Evolutionary conservation across 2,888 invertebrate genomes (phyloP).

Genomic region (Oxyscelio sp.): DNA sequence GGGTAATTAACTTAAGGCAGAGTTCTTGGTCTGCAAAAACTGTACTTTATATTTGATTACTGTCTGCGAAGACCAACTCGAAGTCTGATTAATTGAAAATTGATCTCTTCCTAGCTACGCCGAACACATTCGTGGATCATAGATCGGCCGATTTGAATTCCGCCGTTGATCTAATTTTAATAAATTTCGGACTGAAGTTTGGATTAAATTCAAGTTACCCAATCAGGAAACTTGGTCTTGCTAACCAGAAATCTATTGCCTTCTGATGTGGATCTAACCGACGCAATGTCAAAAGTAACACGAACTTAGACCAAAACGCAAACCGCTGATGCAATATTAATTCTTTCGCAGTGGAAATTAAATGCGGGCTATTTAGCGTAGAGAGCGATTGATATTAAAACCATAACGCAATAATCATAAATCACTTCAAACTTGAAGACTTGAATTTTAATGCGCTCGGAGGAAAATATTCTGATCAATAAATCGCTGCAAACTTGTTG

Average conservation of each 20-base stretch:
- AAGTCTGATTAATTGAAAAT: conserved; percentile 29
- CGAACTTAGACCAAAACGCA: conserved; percentile 35
- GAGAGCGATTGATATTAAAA: not conserved
- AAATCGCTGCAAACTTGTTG: not conserved
- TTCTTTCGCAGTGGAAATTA: conserved; percentile 30
- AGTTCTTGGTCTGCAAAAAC: conserved; percentile 3
- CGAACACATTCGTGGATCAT: conserved; percentile 12
- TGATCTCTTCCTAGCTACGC: conserved; percentile 2
- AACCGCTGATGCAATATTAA: conserved; percentile 37
- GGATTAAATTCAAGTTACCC: conserved; percentile 57
- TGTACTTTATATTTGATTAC: conserved; percentile 14
- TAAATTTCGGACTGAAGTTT: conserved; percentile 49
- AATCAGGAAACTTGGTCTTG: conserved; percentile 56
- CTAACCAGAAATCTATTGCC: conserved; percentile 57
- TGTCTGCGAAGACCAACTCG: not conserved
- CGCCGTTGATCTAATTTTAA: conserved; percentile 43
- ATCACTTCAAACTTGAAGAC: conserved; percentile 3
- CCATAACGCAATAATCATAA: conserved; percentile 3
- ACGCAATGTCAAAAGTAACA: conserved; percentile 33
- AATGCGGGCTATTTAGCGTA: not conserved
- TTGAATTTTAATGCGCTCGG: not conserved
- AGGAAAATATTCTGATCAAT: not conserved
- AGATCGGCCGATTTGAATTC: conserved; percentile 20
- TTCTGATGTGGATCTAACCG: conserved; percentile 48
- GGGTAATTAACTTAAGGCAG: no score